These are phyloP conservation scores for Microdon myrmicae DNA, from an alignment of 2,888 invertebrate species.

Conservation along the genomic window DNA sequence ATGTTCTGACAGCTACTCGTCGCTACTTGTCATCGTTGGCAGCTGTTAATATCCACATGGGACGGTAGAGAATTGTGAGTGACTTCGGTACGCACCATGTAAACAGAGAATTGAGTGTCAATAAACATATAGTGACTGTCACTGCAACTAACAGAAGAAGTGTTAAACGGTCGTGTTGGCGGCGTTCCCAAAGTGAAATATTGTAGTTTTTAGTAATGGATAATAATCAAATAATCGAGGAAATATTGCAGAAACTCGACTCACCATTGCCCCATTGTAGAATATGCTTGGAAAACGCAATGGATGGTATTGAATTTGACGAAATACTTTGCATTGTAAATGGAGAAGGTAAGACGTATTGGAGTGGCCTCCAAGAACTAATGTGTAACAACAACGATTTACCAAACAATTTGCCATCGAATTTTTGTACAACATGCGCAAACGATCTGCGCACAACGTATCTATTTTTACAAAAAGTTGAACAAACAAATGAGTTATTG, in stretches of 20 bases:
- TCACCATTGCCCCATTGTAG: constrained; percentile 30
- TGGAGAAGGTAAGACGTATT: constrained; percentile 15
- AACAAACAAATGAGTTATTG: constrained; percentile 33
- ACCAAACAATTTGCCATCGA: constrained; percentile 3
- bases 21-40: too few species aligned
- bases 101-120: too few species aligned
- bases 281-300: constrained; percentile 27
- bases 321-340: constrained; percentile 20
- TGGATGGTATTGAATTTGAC: constrained; percentile 36
- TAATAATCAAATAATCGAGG: too few species aligned
- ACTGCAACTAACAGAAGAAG: too few species aligned
- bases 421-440: constrained; percentile 30
- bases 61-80: too few species aligned
- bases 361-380: constrained; percentile 21
- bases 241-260: constrained; percentile 20
- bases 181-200: too few species aligned
- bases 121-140: too few species aligned
- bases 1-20: too few species aligned
- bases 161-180: too few species aligned
- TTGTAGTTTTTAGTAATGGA: too few species aligned
- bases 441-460: constrained; percentile 31
- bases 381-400: not conserved
- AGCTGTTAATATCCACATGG: too few species aligned
- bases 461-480: constrained; percentile 25
- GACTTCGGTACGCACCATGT: too few species aligned